Evolutionary conservation across 2,888 invertebrate genomes (phyloP).

Genomic region (Patella pellucida): DNA sequence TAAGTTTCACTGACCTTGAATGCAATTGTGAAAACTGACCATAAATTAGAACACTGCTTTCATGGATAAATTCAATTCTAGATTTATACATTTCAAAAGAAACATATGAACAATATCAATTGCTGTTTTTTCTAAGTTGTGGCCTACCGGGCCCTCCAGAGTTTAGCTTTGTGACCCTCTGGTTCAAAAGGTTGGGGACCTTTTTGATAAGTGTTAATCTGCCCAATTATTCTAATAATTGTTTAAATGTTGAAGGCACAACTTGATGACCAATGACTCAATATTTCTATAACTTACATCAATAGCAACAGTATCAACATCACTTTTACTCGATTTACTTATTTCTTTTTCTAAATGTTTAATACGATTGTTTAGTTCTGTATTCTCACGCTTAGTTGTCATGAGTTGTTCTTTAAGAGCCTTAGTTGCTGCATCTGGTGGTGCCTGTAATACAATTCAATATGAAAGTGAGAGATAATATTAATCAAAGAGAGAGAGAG

Average conservation of each 20-base stretch:
- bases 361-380: slow-evolving; percentile 54
- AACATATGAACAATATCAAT: too few relatives aligned
- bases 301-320: slow-evolving; percentile 35
- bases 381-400: slow-evolving; percentile 55
- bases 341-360: slow-evolving; percentile 59
- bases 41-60: neutral
- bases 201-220: too few relatives aligned
- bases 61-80: neutral
- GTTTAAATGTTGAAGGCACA: too few relatives aligned
- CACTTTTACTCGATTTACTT: slow-evolving; percentile 40
- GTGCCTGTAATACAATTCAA: slow-evolving; percentile 18
- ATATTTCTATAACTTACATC: slow-evolving; percentile 41
- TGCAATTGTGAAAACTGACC: neutral
- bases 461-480: neutral
- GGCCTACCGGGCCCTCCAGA: too few relatives aligned
- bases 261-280: neutral
- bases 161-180: too few relatives aligned
- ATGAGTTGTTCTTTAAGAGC: slow-evolving; percentile 45
- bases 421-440: slow-evolving; percentile 35
- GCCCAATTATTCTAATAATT: too few relatives aligned
- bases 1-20: neutral
- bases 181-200: too few relatives aligned
- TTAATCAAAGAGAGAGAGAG: too few relatives aligned
- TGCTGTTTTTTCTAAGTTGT: too few relatives aligned
- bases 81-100: neutral